Evolutionary conservation across 2,888 invertebrate genomes (phyloP), one percentile per base, ranked within the genome.

Genomic region (Sepioteuthis lessoniana): DNA sequence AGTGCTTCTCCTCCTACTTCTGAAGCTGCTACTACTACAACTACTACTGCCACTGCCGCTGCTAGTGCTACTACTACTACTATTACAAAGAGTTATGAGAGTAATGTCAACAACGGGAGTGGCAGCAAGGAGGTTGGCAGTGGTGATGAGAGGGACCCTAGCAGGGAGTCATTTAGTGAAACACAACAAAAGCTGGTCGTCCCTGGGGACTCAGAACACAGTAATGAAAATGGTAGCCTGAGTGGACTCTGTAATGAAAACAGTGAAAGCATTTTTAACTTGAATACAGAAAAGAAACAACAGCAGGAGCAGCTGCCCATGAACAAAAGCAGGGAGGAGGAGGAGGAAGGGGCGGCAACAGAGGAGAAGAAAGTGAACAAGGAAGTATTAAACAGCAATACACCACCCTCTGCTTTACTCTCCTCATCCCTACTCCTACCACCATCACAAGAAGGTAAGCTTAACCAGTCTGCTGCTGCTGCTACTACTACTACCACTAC

Each of bases 241-340:
- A n/a, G n/a, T n/a, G n/a, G n/a, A n/a, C 76, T 21, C 55, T 25
- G 7, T 25, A 55, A 25, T 55, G 55, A 13, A 1, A 76, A 76
- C 1, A n/a, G n/a, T 35, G 92, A 47, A n/a, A 47, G n/a, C 31
- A 46, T 46, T 91, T 31, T n/a, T 19, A 7, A 35, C 19, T 38
- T 47, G 13, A 47, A 42, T 42, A n/a, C 35, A n/a, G 47, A 46
- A 10, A 31, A n/a, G 10, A 16, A 42, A 92, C 31, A 28, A 46
- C 31, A 31, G 46, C 91, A 37, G 38, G 25, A 76, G 76, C 76
- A n/a, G 76, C 76, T 42, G n/a, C 92, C 92, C 16, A 37, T 47
- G 76, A 76, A 76, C 76, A 76, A 76, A 76, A 76, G 76, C n/a
- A 19, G n/a, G 76, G 76, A n/a, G n/a, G 76, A 76, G n/a, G 76